Evolutionary conservation across 2,797 vertebrate genomes (phyloP), one percentile per base, ranked within the genome.

Genomic region (Pithecia hirsuta): DNA sequence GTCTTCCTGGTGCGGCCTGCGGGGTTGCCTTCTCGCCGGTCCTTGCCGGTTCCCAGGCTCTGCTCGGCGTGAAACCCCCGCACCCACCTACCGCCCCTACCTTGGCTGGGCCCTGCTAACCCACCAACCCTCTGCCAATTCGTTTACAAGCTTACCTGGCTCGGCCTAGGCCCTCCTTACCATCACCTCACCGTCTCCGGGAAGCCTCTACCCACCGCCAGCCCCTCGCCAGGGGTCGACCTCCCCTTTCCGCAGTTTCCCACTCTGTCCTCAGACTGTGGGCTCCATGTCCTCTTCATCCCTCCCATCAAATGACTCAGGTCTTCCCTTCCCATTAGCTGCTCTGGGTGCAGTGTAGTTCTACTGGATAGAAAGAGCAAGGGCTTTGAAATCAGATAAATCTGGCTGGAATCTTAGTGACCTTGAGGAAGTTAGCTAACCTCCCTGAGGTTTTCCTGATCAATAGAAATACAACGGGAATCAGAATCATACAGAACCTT

Each of bases 401-500:
- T 55, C 50, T 50, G 30, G 7, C 55, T 36, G 48, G 76, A 75
- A 82, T 91, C 46, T 92, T 88, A 55, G 74, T 96, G 95, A 97
- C 94, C 94, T 96, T 95, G 97, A 67, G 75, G 92, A 57, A 93
- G 91, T 91, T 85, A 86, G 22, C 59, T 55, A 57, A 59, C 89
- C 81, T 90, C 48, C 20, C 52, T 7, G 44, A 64, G 55, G 46
- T 52, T 88, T 90, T 55, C 85, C 52, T 50, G 14, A 52, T 74
- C 74, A 26, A 14, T 72, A 48, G 44, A 74, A 75, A 92, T 61
- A 50, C 72, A 36, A 0, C 7, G 22, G 59, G 57, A 11, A 55
- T 64, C 61, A 86, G 19, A 12, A 33, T 22, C 46, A 36, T 36
- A 36, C 57, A 76, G 41, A 57, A 50, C 36, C 15, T 59, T 15